phyloP scores from a whole-genome alignment of 2,797 vertebrate species.

The Phrynocephalus guinanensis region DNA sequence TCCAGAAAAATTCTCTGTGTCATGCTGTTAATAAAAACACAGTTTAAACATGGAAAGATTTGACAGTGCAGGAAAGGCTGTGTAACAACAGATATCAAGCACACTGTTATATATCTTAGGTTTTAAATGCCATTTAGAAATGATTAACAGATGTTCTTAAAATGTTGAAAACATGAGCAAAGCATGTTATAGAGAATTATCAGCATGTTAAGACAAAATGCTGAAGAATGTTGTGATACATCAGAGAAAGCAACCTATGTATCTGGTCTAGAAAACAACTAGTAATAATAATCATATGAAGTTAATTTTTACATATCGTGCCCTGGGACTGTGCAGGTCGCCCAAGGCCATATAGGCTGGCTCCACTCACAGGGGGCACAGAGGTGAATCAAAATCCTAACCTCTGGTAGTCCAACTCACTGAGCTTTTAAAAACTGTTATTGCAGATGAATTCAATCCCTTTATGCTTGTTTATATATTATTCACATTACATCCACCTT shows the following conservation, averaged over 20 bases:
- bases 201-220: not conserved
- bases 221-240: not conserved
- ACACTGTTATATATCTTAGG: not conserved
- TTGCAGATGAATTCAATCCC: not conserved
- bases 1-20: not conserved
- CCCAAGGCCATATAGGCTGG: too few relatives aligned
- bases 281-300: not conserved
- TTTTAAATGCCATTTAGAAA: constrained; percentile 18
- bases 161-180: constrained; percentile 9
- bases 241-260: not conserved
- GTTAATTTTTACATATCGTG: too few relatives aligned
- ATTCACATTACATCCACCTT: not conserved
- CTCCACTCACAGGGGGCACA: too few relatives aligned
- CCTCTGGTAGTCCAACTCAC: too few relatives aligned
- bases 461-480: not conserved
- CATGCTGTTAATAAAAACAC: constrained; percentile 32
- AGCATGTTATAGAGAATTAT: not conserved
- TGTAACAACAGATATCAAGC: constrained; percentile 9
- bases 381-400: too few relatives aligned
- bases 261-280: not conserved
- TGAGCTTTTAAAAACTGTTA: not conserved
- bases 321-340: too few relatives aligned
- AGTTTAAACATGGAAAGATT: constrained; percentile 13
- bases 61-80: not conserved
- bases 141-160: constrained; percentile 18